Percentiles rank a stretch among this genome's conserved stretches.
Evolutionary conservation across 2,888 invertebrate genomes (phyloP).

Genomic region (Pyrrhosoma nymphula): DNA sequence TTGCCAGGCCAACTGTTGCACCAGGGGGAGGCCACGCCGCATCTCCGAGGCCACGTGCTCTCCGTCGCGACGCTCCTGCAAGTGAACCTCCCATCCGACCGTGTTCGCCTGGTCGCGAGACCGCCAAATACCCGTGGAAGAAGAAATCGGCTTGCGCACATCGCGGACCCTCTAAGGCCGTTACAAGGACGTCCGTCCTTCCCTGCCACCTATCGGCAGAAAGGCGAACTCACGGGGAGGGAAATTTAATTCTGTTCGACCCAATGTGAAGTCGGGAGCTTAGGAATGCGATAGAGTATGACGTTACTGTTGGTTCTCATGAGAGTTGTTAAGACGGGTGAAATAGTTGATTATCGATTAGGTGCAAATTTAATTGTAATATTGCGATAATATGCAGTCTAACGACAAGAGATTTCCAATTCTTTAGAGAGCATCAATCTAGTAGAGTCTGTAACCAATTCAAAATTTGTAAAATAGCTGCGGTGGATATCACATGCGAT

Average conservation of each 20-base stretch:
- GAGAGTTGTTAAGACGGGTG: too few relatives aligned
- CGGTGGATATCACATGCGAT: too few relatives aligned
- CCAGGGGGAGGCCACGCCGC: background rate
- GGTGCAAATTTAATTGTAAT: too few relatives aligned
- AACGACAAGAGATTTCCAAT: too few relatives aligned
- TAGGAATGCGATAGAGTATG: too few relatives aligned
- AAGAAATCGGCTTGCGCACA: constrained; percentile 67
- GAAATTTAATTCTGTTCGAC: background rate
- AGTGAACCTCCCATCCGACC: constrained; percentile 28
- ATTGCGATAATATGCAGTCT: too few relatives aligned
- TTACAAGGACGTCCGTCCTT: constrained; percentile 45
- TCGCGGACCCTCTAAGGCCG: constrained; percentile 53
- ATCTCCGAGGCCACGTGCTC: background rate
- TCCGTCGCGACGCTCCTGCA: background rate
- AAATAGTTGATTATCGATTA: too few relatives aligned
- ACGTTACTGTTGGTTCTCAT: too few relatives aligned
- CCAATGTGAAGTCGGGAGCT: too few relatives aligned
- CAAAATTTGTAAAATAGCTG: too few relatives aligned
- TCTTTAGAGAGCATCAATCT: too few relatives aligned
- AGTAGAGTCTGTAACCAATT: too few relatives aligned
- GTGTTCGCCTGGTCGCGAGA: constrained; percentile 67
- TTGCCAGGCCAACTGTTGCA: background rate
- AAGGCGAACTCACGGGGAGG: background rate
- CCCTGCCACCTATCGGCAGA: constrained; percentile 41
- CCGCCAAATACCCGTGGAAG: constrained; percentile 69